Conservation (phyloP, 2,113 vertebrate genomes). For the Odocoileus virginianus region DNA sequence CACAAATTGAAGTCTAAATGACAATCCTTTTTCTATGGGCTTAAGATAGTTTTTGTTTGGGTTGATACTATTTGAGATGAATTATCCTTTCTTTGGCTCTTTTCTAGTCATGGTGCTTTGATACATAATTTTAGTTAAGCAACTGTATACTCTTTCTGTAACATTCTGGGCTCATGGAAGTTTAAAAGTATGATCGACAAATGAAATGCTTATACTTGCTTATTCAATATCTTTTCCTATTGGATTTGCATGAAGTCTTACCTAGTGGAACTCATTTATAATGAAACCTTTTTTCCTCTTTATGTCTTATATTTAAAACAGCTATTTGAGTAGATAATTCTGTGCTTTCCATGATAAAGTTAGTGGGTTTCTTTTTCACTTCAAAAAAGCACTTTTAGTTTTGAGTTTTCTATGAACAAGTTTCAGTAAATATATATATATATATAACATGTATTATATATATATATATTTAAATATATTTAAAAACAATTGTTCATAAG, state of each 20-base stretch:
- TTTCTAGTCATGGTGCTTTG: background rate
- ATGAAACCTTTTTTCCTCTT: background rate
- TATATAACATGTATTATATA: background rate
- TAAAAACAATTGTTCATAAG: background rate
- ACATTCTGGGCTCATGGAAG: background rate
- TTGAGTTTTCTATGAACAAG: background rate
- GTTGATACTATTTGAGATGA: slow-evolving; percentile 7
- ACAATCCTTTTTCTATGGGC: background rate
- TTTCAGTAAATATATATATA: background rate
- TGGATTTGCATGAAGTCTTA: slow-evolving; percentile 22
- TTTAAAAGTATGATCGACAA: background rate
- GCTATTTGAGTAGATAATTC: background rate
- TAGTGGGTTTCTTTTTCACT: background rate
- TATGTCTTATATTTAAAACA: background rate
- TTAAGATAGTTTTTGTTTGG: slow-evolving; percentile 20
- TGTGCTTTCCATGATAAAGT: background rate
- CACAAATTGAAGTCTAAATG: slow-evolving; percentile 4
- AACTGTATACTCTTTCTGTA: slow-evolving; percentile 33
- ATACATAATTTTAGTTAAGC: slow-evolving; percentile 41
- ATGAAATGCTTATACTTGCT: background rate
- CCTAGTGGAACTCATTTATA: background rate
- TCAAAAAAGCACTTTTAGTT: slow-evolving; percentile 17
- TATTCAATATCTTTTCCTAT: slow-evolving; percentile 24
- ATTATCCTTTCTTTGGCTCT: background rate
- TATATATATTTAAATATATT: background rate